Evolutionary conservation across 2,113 vertebrate species (phyloP).

Genomic region (cat (Felis catus)): F.catus_Fca126_mat1.0 CM031419.1:149035501-149036000

Average conservation of each 20-base stretch:
- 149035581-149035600: not conserved
- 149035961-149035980: not conserved
- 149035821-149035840: not conserved
- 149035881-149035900: not conserved
- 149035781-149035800: not conserved
- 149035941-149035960: not conserved
- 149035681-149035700: not conserved
- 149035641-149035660: constrained; percentile 40
- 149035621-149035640: not conserved
- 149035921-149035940: not conserved
- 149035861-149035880: not conserved
- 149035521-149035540: not conserved
- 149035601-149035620: constrained; percentile 14
- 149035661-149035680: constrained; percentile 17
- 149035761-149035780: not conserved
- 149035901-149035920: not conserved
- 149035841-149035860: not conserved
- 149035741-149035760: not conserved
- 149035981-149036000: not conserved
- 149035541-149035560: constrained; percentile 11
- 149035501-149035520: not conserved
- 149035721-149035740: not conserved
- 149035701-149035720: not conserved
- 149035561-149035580: not conserved
- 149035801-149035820: not conserved